Conservation (phyloP, 1,140 invertebrate species). For the Formica exsecta region DNA sequence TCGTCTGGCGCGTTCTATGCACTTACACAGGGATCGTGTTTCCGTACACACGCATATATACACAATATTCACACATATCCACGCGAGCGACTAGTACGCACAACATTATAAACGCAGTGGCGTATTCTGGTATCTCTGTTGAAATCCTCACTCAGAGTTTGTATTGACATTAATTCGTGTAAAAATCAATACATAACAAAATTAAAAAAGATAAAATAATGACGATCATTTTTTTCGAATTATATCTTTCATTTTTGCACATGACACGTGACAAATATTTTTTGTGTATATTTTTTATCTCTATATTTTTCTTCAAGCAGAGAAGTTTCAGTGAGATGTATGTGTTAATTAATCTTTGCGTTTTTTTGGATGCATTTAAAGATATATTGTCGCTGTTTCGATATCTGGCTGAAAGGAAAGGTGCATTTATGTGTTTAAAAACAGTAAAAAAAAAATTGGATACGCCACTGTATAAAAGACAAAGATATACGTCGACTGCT, state of each 20-base stretch:
- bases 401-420: background rate
- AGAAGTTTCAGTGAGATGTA: background rate
- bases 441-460: conserved; percentile 13
- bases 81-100: conserved; percentile 38
- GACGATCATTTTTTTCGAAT: background rate
- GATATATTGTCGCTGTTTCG: background rate
- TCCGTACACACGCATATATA: conserved; percentile 20
- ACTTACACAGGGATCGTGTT: conserved; percentile 30
- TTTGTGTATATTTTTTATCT: background rate
- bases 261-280: background rate
- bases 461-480: conserved; percentile 30
- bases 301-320: background rate
- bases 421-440: background rate
- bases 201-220: background rate
- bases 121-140: conserved; percentile 20
- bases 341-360: background rate
- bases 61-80: no score
- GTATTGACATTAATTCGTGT: background rate
- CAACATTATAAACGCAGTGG: conserved; percentile 41
- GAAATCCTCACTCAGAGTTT: background rate
- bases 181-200: background rate
- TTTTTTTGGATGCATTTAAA: background rate
- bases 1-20: conserved; percentile 79
- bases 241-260: background rate
- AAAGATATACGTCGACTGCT: conserved; percentile 7